Conservation (phyloP, 2,888 invertebrate species). For the Trachelus stipa region DNA sequence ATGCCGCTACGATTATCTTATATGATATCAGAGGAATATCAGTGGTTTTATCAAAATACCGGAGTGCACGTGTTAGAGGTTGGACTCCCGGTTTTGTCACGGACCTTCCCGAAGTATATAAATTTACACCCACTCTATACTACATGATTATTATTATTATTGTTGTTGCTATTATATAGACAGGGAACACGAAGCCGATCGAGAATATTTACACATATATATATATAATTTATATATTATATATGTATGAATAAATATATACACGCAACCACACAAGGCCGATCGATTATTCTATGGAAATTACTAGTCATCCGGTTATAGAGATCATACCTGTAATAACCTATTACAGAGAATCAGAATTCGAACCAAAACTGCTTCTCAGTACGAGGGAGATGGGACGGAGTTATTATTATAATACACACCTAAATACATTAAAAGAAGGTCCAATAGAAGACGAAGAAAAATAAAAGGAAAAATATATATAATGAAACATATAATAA, state of each 20-base stretch:
- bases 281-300: background rate
- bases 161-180: background rate
- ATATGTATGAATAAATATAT: background rate
- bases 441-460: conserved; percentile 13
- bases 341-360: background rate
- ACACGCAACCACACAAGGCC: background rate
- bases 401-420: background rate
- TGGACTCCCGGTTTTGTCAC: background rate
- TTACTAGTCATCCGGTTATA: background rate
- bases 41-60: background rate
- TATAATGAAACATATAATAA: background rate
- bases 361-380: background rate
- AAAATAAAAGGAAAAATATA: conserved; percentile 21
- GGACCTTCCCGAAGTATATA: background rate
- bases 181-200: background rate
- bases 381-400: background rate
- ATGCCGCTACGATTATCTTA: background rate
- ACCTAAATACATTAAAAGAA: background rate
- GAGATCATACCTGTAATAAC: background rate
- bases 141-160: background rate
- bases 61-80: background rate
- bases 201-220: background rate
- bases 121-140: background rate
- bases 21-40: background rate
- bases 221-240: background rate